Percentiles rank a stretch among this genome's conserved stretches.
phyloP scores from a whole-genome alignment of 1,140 invertebrate species.

The Zaprionus ornatus region DNA sequence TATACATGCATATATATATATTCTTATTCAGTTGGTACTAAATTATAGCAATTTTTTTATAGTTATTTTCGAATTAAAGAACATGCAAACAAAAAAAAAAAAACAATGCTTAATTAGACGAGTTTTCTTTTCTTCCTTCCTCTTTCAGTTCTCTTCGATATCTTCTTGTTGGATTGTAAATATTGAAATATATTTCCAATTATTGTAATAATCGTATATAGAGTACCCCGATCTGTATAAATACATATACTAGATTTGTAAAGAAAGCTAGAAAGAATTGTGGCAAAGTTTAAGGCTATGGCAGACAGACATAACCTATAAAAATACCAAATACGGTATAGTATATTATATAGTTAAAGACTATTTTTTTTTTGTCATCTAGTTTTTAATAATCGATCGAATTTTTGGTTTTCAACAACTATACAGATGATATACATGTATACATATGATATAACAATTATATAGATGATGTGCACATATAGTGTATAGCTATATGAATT shows the following conservation, averaged over 20 bases:
- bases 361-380: conserved; percentile 21
- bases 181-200: conserved; percentile 20
- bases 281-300: conserved; percentile 1
- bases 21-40: not conserved
- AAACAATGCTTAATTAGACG: not conserved
- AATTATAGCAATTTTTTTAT: conserved; percentile 2
- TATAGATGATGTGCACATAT: conserved; percentile 3
- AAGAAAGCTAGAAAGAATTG: not conserved
- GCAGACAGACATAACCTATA: not conserved
- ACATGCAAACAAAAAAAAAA: conserved; percentile 9
- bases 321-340: not conserved
- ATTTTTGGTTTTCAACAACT: not conserved
- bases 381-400: conserved; percentile 29
- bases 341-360: conserved; percentile 14
- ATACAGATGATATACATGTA: not conserved
- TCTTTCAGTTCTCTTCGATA: not conserved
- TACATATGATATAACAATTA: not conserved
- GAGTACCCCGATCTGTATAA: not conserved
- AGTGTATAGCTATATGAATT: conserved; percentile 7
- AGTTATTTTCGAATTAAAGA: conserved; percentile 1
- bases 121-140: not conserved
- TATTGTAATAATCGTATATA: conserved; percentile 18
- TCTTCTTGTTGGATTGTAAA: conserved; percentile 13
- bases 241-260: conserved; percentile 5
- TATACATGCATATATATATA: not conserved